Percentiles rank a stretch among this genome's conserved stretches.
phyloP scores from a whole-genome alignment of 2,113 vertebrate species.

The Sterrhoptilus dennistouni region DNA sequence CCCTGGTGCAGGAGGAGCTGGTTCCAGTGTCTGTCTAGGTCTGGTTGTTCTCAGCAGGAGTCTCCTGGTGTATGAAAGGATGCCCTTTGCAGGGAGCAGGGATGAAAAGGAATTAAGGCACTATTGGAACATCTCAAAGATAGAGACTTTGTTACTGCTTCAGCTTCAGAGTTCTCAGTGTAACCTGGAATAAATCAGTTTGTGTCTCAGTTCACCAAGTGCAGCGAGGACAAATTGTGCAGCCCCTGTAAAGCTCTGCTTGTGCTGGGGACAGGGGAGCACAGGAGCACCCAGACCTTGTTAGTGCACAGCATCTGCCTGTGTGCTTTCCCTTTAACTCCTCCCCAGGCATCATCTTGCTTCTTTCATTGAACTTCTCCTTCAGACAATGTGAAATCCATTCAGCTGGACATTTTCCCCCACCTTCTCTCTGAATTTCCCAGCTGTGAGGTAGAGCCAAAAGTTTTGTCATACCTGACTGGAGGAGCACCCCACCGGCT shows the following conservation, averaged over 20 bases:
- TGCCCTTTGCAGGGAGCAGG: neutral
- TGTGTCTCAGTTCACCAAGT: neutral
- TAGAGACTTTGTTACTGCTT: neutral
- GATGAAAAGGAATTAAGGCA: neutral
- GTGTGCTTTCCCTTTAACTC: neutral
- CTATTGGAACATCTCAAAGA: neutral
- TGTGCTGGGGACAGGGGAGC: neutral
- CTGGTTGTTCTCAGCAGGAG: conserved; percentile 39
- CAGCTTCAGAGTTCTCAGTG: neutral
- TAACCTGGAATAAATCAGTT: neutral
- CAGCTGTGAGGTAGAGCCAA: conserved; percentile 1
- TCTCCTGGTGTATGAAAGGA: neutral
- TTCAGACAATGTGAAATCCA: conserved; percentile 33
- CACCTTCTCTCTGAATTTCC: conserved; percentile 18
- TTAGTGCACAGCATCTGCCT: neutral
- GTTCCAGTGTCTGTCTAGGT: neutral
- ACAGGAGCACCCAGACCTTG: neutral
- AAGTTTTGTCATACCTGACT: conserved; percentile 57
- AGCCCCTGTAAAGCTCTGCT: neutral
- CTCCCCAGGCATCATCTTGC: neutral
- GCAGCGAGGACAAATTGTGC: neutral
- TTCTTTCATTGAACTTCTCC: conserved; percentile 23
- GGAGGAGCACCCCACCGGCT: neutral
- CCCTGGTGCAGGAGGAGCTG: neutral
- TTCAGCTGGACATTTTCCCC: neutral